These are phyloP conservation scores for Cremastobaeus sp. DNA, from an alignment of 2,888 invertebrate genomes.

Conservation along the genomic window DNA sequence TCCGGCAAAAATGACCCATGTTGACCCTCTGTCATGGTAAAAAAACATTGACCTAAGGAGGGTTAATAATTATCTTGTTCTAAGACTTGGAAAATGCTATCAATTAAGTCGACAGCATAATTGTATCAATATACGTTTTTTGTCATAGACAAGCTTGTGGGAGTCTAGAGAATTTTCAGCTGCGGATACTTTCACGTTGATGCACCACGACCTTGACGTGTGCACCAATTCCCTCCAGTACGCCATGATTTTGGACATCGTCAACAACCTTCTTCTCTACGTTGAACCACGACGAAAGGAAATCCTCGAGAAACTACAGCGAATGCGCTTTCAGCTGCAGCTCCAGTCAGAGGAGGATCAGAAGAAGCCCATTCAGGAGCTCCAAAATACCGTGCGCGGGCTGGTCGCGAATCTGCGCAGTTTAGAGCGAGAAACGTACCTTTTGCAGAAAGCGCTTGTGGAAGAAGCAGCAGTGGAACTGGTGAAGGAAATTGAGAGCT, in stretches of 20 bases:
- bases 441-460: conserved; percentile 88
- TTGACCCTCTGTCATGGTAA: too few species aligned
- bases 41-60: too few species aligned
- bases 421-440: conserved; percentile 92
- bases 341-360: conserved; percentile 95
- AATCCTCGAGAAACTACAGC: conserved; percentile 90
- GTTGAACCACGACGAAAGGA: conserved; percentile 97
- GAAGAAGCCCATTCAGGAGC: conserved; percentile 91
- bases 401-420: conserved; percentile 89
- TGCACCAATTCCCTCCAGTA: conserved; percentile 97
- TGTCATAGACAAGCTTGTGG: conserved; percentile 83
- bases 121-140: not conserved
- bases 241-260: conserved; percentile 97
- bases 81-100: too few species aligned
- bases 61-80: too few species aligned
- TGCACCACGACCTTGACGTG: conserved; percentile 99
- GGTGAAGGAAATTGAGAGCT: conserved; percentile 84
- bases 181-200: conserved; percentile 97
- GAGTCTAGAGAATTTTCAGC: conserved; percentile 88
- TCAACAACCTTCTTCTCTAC: conserved; percentile 97
- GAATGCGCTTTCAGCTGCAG: conserved; percentile 96
- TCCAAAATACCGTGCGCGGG: conserved; percentile 87
- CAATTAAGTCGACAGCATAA: not conserved
- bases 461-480: conserved; percentile 84
- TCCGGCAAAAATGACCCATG: too few species aligned